Percentiles rank a stretch among this genome's conserved stretches.
These are phyloP conservation scores for Zaprionus inermis DNA, from an alignment of 1,140 invertebrate genomes.

Conservation along the genomic window DNA sequence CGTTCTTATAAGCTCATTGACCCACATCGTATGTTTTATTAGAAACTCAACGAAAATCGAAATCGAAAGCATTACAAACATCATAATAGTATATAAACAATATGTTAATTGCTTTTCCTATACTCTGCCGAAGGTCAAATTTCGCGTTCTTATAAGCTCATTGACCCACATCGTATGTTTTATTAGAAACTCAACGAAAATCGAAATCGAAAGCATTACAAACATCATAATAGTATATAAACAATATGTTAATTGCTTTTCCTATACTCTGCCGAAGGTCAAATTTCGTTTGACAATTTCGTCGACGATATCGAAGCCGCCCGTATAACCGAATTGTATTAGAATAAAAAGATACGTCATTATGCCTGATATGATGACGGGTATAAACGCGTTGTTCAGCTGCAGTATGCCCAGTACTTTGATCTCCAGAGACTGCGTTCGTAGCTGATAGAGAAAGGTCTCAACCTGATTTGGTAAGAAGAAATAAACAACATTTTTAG, in stretches of 20 bases:
- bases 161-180: constrained; percentile 1
- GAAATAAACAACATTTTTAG: neutral
- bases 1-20: neutral
- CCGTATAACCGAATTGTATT: constrained; percentile 72
- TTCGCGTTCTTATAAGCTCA: neutral
- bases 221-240: neutral
- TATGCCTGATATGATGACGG: constrained; percentile 70
- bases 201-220: neutral
- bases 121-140: neutral
- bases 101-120: neutral
- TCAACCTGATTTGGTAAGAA: constrained; percentile 39
- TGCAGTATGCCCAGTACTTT: constrained; percentile 70
- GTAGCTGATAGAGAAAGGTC: constrained; percentile 58
- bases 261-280: neutral
- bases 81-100: neutral
- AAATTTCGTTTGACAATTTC: constrained; percentile 34
- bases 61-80: neutral
- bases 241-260: neutral
- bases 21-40: neutral
- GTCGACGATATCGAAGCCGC: constrained; percentile 56
- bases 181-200: neutral
- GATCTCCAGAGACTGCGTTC: constrained; percentile 66
- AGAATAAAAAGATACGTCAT: constrained; percentile 73
- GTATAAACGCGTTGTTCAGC: constrained; percentile 70
- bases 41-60: neutral